Evolutionary conservation across 2,113 vertebrate genomes (phyloP).

Genomic region (Sclerurus mexicanus): DNA sequence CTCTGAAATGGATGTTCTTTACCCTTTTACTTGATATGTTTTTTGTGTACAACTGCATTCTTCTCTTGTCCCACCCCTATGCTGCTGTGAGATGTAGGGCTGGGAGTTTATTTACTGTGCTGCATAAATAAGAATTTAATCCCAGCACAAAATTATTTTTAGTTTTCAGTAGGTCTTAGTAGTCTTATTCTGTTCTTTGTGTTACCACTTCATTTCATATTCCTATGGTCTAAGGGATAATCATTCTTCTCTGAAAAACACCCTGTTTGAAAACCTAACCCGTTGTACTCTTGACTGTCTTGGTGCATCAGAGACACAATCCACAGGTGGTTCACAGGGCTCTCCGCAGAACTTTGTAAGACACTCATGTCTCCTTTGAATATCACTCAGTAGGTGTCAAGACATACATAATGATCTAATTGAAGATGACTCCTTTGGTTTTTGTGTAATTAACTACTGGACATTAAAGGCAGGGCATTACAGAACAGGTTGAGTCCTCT

Average conservation of each 20-base stretch:
- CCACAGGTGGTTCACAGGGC: not conserved
- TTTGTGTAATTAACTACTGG: not conserved
- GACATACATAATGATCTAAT: not conserved
- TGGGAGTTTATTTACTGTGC: not conserved
- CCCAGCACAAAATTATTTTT: not conserved
- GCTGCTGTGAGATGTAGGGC: not conserved
- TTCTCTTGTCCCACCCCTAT: constrained; percentile 35
- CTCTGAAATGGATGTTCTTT: constrained; percentile 13
- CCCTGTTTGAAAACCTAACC: not conserved
- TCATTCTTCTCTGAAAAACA: not conserved
- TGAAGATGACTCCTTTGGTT: not conserved
- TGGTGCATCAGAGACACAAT: not conserved
- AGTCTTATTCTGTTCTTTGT: not conserved
- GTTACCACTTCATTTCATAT: not conserved
- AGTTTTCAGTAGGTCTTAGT: not conserved
- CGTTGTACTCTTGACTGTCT: not conserved
- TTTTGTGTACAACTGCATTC: constrained; percentile 41
- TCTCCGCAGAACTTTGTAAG: not conserved
- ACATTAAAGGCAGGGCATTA: not conserved
- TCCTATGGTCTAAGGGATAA: not conserved
- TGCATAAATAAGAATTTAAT: not conserved
- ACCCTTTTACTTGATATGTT: constrained; percentile 15
- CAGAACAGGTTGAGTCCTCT: not conserved
- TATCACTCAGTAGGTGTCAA: not conserved
- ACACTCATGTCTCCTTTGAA: not conserved